Evolutionary conservation across 2,797 vertebrate species (phyloP).

Genomic region (Peromyscus aztecus): DNA sequence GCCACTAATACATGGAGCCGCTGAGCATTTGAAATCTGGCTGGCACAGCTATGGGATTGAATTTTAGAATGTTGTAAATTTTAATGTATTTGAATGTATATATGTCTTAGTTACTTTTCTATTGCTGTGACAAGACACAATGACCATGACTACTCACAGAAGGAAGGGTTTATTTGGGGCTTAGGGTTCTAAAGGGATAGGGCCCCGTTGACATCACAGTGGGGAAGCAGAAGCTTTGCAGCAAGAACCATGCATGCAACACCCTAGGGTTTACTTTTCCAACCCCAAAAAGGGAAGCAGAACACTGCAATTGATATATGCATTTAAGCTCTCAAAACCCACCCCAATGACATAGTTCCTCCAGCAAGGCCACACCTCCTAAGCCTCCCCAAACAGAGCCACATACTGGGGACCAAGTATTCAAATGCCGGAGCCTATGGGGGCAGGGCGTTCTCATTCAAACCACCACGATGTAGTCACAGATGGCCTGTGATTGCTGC

Average conservation of each 20-base stretch:
- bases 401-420: background rate
- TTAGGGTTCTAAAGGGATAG: background rate
- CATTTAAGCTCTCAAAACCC: background rate
- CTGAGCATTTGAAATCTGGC: background rate
- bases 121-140: background rate
- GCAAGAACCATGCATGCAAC: background rate
- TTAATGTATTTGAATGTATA: conserved; percentile 25
- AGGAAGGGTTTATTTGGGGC: background rate
- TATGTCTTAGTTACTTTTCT: background rate
- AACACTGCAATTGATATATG: background rate
- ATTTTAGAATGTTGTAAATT: background rate
- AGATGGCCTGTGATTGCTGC: background rate
- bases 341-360: background rate
- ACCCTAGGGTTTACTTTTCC: background rate
- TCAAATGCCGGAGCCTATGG: background rate
- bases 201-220: background rate
- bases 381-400: background rate
- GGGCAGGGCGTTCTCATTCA: background rate
- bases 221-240: background rate
- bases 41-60: background rate
- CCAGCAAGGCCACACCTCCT: background rate
- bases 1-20: background rate
- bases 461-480: background rate
- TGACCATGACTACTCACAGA: background rate
- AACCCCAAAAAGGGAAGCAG: background rate